Base-by-base conservation (phyloP, 2,797 vertebrate species). In the Cossypha dichroa region DNA sequence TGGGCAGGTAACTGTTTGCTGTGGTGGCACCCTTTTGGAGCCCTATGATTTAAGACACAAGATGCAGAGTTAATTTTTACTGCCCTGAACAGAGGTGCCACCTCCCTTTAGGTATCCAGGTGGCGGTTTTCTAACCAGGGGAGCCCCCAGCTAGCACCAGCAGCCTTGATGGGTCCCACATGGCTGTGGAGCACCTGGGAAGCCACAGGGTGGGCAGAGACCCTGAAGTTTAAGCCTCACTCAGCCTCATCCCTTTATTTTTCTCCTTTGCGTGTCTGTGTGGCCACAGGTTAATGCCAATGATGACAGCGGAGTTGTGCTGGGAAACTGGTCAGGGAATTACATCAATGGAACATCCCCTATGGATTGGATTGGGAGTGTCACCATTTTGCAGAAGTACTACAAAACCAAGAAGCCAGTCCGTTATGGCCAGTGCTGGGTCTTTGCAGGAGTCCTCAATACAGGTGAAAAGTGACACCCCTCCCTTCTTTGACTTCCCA, bases 401-500 rank as follows among this genome's bases (percentile, higher is more conserved):
- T 95, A 96, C 68, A 67, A 85, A 82, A 96, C 94, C 0, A 85
- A 93, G 91, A 58, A 38, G 54, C 85, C 97, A 0, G 87, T 98
- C 25, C 2, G 5, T 12, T 98, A 81, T 1, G 97, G 97, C 29
- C 98, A 98, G 54, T 98, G 98, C 52, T 98, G 97, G 97, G 98
- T 98, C 54, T 98, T 98, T 1, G 90, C 98, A 29, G 98, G 97
- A 48, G 94, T 97, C 70, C 94, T 98, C 64, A 97, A 96, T 33
- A 98, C 98, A 94, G 97, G 98, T 98, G 84, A 74, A 15, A 4
- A 15, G 22, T 6, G 20, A 64, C 23, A 19, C 1, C 0, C 22
- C 40, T 74, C 59, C 75, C 8, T 59, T 56, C 38, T 26, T 76
- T 40, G 21, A 34, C 56, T 28, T 11, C 55, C 64, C 26, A 3